Evolutionary conservation across 1,140 invertebrate species (phyloP).

Genomic region (Diachasma alloeum): DNA sequence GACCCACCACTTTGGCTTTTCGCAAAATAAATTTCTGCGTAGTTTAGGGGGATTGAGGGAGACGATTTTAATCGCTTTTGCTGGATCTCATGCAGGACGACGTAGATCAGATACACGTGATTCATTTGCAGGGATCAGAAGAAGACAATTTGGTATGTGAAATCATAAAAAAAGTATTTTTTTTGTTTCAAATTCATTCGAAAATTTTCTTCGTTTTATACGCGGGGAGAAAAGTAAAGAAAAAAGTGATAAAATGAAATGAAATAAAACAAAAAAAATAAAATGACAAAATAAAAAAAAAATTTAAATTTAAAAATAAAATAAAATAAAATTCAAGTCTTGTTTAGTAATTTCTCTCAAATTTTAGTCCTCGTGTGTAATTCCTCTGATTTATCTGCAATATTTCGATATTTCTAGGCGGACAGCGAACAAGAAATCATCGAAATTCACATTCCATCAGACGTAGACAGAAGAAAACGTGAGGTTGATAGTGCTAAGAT

Average conservation of each 20-base stretch:
- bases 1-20: neutral
- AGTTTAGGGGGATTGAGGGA: neutral
- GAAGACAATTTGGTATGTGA: neutral
- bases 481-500: constrained; percentile 14
- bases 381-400: neutral
- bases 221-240: too few species aligned
- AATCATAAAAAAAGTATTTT: neutral
- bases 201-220: too few species aligned
- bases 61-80: neutral
- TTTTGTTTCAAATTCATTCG: neutral
- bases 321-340: too few species aligned
- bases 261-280: too few species aligned
- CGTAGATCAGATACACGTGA: neutral
- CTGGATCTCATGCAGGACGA: constrained; percentile 24
- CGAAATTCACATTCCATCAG: constrained; percentile 29
- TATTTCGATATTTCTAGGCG: neutral
- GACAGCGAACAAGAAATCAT: constrained; percentile 32
- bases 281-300: too few species aligned
- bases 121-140: neutral
- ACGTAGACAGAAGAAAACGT: constrained; percentile 30
- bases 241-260: too few species aligned
- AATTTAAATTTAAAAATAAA: too few species aligned
- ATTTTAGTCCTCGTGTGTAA: neutral
- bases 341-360: too few species aligned
- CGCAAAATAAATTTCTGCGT: neutral